Evolutionary conservation across 2,797 vertebrate genomes (phyloP), one percentile per base, ranked within the genome.

Genomic region (Carapus acus): DNA sequence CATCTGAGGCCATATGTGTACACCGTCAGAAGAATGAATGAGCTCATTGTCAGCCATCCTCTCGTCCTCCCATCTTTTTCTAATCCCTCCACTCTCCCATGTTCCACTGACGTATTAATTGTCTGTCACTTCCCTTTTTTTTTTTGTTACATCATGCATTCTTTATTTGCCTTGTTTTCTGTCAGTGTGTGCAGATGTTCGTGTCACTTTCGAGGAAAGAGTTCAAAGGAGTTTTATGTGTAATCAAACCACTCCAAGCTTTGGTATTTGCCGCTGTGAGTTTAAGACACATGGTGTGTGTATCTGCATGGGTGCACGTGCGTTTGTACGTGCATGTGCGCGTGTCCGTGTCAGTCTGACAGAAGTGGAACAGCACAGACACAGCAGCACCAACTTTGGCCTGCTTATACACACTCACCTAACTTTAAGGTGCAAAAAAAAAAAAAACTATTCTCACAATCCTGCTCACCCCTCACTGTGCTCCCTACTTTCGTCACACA

Each of bases 401-500:
- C 49, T 7, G 17, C 34, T 63, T 16, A 48, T 62, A 49, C n/a
- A 1, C 65, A 62, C 33, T 0, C 48, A 43, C 45, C 63, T 71
- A 67, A 66, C 76, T n/a, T n/a, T 9, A 67, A 73, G 69, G 49
- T 61, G 59, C 31, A 50, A 33, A 57, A 71, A 68, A 66, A 33
- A 57, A 71, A 68, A 66, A 61, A 45, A 50, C 1, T 69, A 71
- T 69, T 67, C 53, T 51, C 47, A 41, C 71, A 83, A 60, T 56
- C 51, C 67, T 70, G 62, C 20, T 62, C 58, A 51, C 55, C 65
- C 60, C 21, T n/a, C n/a, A n/a, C n/a, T n/a, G 43, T 61, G 8
- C 45, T 68, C 47, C 8, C 20, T 59, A 23, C 37, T 46, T 18
- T 12, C 51, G 29, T 46, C 41, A 21, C 60, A 64, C 22, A 21